Percentiles rank a stretch among this genome's conserved stretches.
phyloP scores from a whole-genome alignment of 1,140 invertebrate species.

The Orius laevigatus region DNA sequence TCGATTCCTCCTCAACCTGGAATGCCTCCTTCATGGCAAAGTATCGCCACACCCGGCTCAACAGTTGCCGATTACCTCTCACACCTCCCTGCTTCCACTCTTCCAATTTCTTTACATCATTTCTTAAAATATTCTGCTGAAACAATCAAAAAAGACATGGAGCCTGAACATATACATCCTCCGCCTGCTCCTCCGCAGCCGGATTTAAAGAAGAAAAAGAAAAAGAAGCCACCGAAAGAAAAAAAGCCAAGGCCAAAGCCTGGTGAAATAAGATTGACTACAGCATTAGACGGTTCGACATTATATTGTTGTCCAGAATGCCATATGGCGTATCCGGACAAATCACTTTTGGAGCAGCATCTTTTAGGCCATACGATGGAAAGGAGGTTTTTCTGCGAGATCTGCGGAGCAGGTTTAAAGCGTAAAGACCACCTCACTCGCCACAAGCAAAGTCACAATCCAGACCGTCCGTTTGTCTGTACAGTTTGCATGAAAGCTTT shows the following conservation, averaged over 20 bases:
- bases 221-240: constrained; percentile 61
- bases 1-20: constrained; percentile 15
- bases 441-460: constrained; percentile 35
- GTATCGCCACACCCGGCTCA: constrained; percentile 52
- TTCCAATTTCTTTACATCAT: constrained; percentile 63
- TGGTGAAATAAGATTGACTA: constrained; percentile 64
- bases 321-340: constrained; percentile 70
- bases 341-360: constrained; percentile 64
- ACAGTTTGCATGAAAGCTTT: constrained; percentile 35
- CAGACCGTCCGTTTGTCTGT: constrained; percentile 34
- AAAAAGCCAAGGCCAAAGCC: constrained; percentile 65
- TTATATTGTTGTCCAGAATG: constrained; percentile 73
- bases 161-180: constrained; percentile 17
- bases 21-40: constrained; percentile 43
- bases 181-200: constrained; percentile 25
- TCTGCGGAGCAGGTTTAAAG: constrained; percentile 34
- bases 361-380: constrained; percentile 38
- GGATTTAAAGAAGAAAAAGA: constrained; percentile 60
- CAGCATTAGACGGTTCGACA: constrained; percentile 64
- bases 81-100: constrained; percentile 51
- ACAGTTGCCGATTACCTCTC: constrained; percentile 72
- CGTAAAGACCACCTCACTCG: constrained; percentile 33
- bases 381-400: constrained; percentile 30
- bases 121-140: constrained; percentile 70
- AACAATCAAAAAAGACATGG: constrained; percentile 50